Evolutionary conservation across 1,140 invertebrate species (phyloP).

Genomic region (Solenopsis fugax): DNA sequence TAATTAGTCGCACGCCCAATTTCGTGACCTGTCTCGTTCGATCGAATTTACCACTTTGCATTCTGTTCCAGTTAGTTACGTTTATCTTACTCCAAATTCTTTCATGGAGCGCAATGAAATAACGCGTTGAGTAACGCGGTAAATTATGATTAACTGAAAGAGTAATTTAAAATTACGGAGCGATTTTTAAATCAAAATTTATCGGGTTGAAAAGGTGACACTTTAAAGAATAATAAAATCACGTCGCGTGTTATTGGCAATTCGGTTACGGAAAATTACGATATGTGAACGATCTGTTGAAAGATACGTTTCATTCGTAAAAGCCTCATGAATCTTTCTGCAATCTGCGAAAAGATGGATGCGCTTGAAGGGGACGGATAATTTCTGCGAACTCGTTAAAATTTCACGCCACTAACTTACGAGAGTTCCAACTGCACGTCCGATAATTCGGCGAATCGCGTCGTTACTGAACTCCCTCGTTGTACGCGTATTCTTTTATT

Average conservation of each 20-base stretch:
- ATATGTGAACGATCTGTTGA: background rate
- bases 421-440: background rate
- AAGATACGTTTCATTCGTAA: background rate
- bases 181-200: background rate
- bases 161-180: background rate
- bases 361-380: background rate
- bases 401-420: background rate
- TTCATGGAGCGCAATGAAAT: background rate
- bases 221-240: background rate
- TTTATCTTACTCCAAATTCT: slow-evolving; percentile 3
- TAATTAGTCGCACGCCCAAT: background rate
- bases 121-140: background rate
- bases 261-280: background rate
- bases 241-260: background rate
- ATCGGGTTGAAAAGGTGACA: background rate
- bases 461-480: background rate
- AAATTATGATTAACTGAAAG: background rate
- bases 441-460: slow-evolving; percentile 8
- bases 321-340: background rate
- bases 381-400: background rate
- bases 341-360: background rate
- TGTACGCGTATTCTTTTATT: slow-evolving; percentile 19
- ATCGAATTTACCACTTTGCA: background rate
- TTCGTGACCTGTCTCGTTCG: background rate
- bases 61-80: background rate